These are phyloP conservation scores for Catajapyx aquilonaris DNA, from an alignment of 1,140 invertebrate genomes.

Conservation along the genomic window DNA sequence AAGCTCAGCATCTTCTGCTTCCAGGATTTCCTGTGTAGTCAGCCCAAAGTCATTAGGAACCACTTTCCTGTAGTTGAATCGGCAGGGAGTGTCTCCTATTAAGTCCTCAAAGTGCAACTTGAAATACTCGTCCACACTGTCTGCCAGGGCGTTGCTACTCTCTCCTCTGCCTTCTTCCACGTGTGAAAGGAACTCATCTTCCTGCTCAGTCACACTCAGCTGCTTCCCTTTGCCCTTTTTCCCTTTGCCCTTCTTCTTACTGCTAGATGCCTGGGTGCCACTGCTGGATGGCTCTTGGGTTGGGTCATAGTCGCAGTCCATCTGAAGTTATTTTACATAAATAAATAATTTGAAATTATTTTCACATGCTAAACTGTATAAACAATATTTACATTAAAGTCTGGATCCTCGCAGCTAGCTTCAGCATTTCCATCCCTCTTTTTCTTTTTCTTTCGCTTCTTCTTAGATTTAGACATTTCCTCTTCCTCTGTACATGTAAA, in stretches of 20 bases:
- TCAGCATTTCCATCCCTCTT: no score
- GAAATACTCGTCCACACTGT: constrained; percentile 90
- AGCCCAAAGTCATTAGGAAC: constrained; percentile 79
- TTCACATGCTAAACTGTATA: constrained; percentile 4
- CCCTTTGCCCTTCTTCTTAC: constrained; percentile 28
- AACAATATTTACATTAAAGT: constrained; percentile 45
- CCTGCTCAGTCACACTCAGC: no score
- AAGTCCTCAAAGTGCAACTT: constrained; percentile 87
- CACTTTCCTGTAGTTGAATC: constrained; percentile 83
- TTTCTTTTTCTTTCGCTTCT: constrained; percentile 12
- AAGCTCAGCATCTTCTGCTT: constrained; percentile 75
- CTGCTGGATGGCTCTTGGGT: constrained; percentile 24
- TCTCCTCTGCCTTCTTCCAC: constrained; percentile 15
- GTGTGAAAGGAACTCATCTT: neutral
- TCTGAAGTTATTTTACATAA: constrained; percentile 28
- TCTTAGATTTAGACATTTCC: constrained; percentile 17
- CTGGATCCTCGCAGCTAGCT: constrained; percentile 50
- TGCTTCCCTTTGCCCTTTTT: constrained; percentile 34
- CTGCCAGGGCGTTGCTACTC: constrained; percentile 48
- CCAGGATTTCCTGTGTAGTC: constrained; percentile 76
- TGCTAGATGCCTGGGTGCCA: constrained; percentile 31
- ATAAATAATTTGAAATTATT: constrained; percentile 7
- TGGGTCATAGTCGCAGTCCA: constrained; percentile 71
- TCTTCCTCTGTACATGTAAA: constrained; percentile 24
- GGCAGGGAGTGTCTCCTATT: constrained; percentile 62